Evolutionary conservation across 1,140 invertebrate genomes (phyloP).

Genomic region (Eubasilissa regina): DNA sequence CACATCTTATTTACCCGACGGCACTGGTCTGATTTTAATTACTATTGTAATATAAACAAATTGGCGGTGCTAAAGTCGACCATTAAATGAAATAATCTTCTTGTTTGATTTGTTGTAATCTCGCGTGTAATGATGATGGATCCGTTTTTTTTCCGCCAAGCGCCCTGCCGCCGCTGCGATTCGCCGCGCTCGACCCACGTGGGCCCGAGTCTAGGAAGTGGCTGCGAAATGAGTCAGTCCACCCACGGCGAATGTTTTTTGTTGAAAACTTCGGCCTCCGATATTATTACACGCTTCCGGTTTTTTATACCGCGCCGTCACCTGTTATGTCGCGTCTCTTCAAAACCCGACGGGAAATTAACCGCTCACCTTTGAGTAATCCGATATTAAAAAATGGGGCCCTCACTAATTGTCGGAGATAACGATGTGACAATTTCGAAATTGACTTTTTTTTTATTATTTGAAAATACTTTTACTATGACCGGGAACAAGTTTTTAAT

Average conservation of each 20-base stretch:
- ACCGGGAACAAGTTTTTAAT: too few relatives aligned
- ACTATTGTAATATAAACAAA: too few relatives aligned
- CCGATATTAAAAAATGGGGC: conserved; percentile 18
- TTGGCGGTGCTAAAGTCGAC: too few relatives aligned
- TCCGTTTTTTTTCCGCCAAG: not conserved
- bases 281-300: conserved; percentile 24
- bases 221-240: conserved; percentile 24
- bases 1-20: too few relatives aligned
- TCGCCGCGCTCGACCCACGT: conserved; percentile 12
- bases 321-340: conserved; percentile 22
- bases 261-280: conserved; percentile 24
- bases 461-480: too few relatives aligned
- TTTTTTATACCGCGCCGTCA: conserved; percentile 17
- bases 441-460: not conserved
- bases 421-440: not conserved
- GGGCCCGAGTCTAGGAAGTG: not conserved
- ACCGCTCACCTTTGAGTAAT: conserved; percentile 34
- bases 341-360: conserved; percentile 8
- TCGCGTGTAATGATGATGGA: not conserved
- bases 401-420: not conserved
- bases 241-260: conserved; percentile 21
- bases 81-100: too few relatives aligned
- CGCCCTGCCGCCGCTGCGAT: not conserved
- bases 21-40: too few relatives aligned
- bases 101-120: too few relatives aligned